Conservation (phyloP, 2,113 vertebrate genomes). For the Anoplopoma fimbria region DNA sequence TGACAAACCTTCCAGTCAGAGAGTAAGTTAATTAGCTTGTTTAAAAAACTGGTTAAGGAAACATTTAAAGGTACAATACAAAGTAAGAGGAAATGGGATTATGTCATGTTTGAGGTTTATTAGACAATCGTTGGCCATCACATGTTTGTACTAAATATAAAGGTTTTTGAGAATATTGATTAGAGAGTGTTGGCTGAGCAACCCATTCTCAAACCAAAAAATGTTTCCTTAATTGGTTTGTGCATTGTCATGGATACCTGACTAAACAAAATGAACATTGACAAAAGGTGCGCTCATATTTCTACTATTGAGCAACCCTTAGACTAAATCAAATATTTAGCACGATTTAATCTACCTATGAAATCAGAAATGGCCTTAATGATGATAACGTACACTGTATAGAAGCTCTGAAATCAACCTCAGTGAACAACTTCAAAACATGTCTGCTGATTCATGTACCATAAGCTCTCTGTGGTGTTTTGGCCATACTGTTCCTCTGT, state of each 20-base stretch:
- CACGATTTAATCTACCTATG: neutral
- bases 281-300: neutral
- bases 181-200: neutral
- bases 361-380: neutral
- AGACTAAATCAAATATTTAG: neutral
- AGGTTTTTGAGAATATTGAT: neutral
- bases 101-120: conserved; percentile 14
- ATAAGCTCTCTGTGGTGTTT: neutral
- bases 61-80: conserved; percentile 28
- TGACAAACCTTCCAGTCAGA: conserved; percentile 53
- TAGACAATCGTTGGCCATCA: neutral
- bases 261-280: neutral
- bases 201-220: neutral
- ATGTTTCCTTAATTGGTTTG: neutral
- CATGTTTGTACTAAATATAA: neutral
- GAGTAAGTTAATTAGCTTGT: conserved; percentile 60
- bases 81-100: conserved; percentile 9
- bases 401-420: neutral
- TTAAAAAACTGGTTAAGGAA: conserved; percentile 46
- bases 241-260: neutral
- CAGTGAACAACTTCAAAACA: neutral
- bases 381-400: neutral
- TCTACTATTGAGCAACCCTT: too few species aligned
- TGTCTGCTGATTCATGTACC: neutral
- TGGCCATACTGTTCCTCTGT: conserved; percentile 33